Conservation (phyloP, 2,888 invertebrate genomes). For the Thereva nobilitata region DNA sequence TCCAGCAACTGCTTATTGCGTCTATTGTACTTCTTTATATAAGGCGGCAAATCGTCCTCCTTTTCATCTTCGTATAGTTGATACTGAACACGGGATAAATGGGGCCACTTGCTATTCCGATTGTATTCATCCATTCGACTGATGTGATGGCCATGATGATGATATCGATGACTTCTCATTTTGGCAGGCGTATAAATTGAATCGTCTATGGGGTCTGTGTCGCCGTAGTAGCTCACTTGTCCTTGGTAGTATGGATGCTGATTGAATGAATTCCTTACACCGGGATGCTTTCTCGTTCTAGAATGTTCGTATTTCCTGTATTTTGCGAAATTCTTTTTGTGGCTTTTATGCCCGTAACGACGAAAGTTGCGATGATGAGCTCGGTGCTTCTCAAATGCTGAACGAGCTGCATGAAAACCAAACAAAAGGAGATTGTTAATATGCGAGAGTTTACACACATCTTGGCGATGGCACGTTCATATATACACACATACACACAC, state of each 20-base stretch:
- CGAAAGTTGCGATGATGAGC: slow-evolving; percentile 50
- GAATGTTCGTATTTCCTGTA: slow-evolving; percentile 38
- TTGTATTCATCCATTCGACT: slow-evolving; percentile 52
- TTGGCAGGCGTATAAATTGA: slow-evolving; percentile 33
- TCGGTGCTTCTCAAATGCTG: slow-evolving; percentile 53
- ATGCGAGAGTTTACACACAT: slow-evolving; percentile 7
- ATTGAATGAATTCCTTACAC: slow-evolving; percentile 19
- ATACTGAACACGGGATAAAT: slow-evolving; percentile 53
- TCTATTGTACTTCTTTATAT: slow-evolving; percentile 56
- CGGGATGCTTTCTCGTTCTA: slow-evolving; percentile 10
- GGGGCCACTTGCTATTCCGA: slow-evolving; percentile 56
- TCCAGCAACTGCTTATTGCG: slow-evolving; percentile 56
- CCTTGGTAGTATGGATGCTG: slow-evolving; percentile 52
- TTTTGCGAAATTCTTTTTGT: slow-evolving; percentile 52
- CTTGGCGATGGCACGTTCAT: not conserved
- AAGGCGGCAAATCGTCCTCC: slow-evolving; percentile 55
- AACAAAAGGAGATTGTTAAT: not conserved
- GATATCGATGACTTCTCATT: slow-evolving; percentile 34
- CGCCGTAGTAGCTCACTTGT: slow-evolving; percentile 52
- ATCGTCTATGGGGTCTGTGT: slow-evolving; percentile 46
- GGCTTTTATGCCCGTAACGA: slow-evolving; percentile 53
- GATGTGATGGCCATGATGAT: slow-evolving; percentile 38
- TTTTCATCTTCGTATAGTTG: slow-evolving; percentile 50
- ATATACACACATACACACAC: slow-evolving; percentile 1
- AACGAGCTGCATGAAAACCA: slow-evolving; percentile 37